Conservation (phyloP, 2,888 invertebrate species). For the Rhamnusium bicolor region DNA sequence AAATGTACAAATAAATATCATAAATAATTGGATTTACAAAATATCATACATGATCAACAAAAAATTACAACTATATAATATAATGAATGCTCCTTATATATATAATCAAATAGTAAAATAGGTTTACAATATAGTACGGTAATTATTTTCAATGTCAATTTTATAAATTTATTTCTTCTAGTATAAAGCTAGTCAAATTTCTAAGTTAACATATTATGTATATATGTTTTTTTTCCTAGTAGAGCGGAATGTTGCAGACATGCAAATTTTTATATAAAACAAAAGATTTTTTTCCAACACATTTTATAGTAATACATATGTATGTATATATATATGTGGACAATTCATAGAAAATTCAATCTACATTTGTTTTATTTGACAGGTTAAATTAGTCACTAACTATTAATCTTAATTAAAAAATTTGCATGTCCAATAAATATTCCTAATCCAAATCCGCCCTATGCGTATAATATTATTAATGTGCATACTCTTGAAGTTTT, state of each 20-base stretch:
- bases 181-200: constrained; percentile 22
- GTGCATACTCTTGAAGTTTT: constrained; percentile 19
- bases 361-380: too few relatives aligned
- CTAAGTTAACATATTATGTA: not conserved
- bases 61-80: constrained; percentile 41
- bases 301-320: too few relatives aligned
- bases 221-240: not conserved
- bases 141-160: constrained; percentile 16
- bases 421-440: not conserved
- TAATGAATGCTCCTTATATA: constrained; percentile 24
- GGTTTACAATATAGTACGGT: constrained; percentile 23
- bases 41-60: constrained; percentile 46
- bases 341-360: too few relatives aligned
- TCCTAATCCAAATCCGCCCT: constrained; percentile 2
- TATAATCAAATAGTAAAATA: constrained; percentile 29
- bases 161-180: constrained; percentile 25
- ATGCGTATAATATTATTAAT: not conserved
- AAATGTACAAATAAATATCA: constrained; percentile 59
- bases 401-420: not conserved
- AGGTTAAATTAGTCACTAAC: not conserved
- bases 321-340: too few relatives aligned
- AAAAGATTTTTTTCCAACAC: not conserved
- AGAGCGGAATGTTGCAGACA: not conserved
- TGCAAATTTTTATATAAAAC: not conserved
- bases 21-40: constrained; percentile 47